Base-by-base conservation (phyloP, 2,113 vertebrate genomes). In the Plecturocebus donacophilus region DNA sequence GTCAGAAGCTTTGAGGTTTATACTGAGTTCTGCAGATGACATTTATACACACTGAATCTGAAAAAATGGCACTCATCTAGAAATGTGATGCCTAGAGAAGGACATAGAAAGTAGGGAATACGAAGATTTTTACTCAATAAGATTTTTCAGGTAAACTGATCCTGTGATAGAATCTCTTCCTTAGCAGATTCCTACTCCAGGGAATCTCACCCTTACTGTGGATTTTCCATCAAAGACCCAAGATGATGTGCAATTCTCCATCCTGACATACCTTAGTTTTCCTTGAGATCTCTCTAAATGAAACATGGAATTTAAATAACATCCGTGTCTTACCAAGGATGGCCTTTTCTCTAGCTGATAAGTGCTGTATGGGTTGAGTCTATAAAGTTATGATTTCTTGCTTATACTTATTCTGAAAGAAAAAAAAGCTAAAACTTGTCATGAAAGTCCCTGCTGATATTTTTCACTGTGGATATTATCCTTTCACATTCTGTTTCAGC, bases 361-460 rank as follows among this genome's bases (percentile, higher is more conserved):
- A 83, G 13, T 54, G 42, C 54, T 77, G 6, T 54, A 23, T 70
- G 52, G 71, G 9, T 20, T 81, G 38, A 94, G 56, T 54, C 52
- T 40, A 64, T 52, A 11, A 90, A 85, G 42, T 68, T 52, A 79
- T 6, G 42, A 10, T 95, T 87, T 90, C 10, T 92, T 90, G 20
- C 13, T 73, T 93, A 90, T 93, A 52, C 32, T 90, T 96, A 92
- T 66, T 93, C 54, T 95, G 90, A 30, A 38, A 85, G 45, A 38
- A 83, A 91, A 77, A 89, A 76, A 68, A 47, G 27, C 76, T 83
- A n/a, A 77, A 82, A 79, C 80, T 30, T 79, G 35, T 10, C 49
- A 68, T 42, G 90, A 93, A 95, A 94, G 84, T 85, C 45, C 38
- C 75, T 92, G 45, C 30, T 97, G 81, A 66, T 92, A 96, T 96